Base-by-base conservation (phyloP, 2,888 invertebrate genomes). In the Parnassius smintheus region DNA sequence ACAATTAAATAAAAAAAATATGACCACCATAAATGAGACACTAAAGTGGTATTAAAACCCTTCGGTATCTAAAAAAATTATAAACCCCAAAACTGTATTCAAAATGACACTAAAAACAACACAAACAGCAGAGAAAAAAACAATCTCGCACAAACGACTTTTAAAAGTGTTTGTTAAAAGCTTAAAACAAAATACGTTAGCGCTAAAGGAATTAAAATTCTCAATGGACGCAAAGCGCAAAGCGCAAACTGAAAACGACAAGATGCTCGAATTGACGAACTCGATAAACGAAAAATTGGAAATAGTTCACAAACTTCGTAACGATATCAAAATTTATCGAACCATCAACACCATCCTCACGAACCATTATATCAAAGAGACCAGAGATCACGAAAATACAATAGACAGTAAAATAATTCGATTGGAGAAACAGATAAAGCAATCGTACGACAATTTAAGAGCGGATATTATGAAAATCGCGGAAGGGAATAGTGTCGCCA, bases 331-430 rank as follows among this genome's bases (percentile, higher is more conserved):
- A 82, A 88, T 91, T 70, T 91, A 86, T 54, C 83, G 79, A 81
- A 90, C 91, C 0, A 86, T 91, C 2, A 91, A 91, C 62, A 90
- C 91, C 0, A 86, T 91, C 12, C 59, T 91, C n/a, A 89, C 90
- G 0, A 90, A 91, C 52, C 89, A 91, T 68, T 91, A 91, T 13
- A 82, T 91, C 51, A 91, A 89, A 74, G 80, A 86, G 55, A 91
- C 88, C 0, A 82, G 75, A 73, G 81, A 89, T 41, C 85, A 89
- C 64, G 91, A 91, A 65, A 82, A 77, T 46, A 78, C 73, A 35
- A 83, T 89, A 10, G 84, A 85, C 64, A 69, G 68, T 1, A 91
- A 90, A 77, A 84, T 91, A 18, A 71, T 88, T 0, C 83, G 83
- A 66, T 65, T 91, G 1, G 85, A 91, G 75, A 74, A 74, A 13